Base-by-base conservation (phyloP, 2,888 invertebrate genomes). In the Megastigmus dorsalis region DNA sequence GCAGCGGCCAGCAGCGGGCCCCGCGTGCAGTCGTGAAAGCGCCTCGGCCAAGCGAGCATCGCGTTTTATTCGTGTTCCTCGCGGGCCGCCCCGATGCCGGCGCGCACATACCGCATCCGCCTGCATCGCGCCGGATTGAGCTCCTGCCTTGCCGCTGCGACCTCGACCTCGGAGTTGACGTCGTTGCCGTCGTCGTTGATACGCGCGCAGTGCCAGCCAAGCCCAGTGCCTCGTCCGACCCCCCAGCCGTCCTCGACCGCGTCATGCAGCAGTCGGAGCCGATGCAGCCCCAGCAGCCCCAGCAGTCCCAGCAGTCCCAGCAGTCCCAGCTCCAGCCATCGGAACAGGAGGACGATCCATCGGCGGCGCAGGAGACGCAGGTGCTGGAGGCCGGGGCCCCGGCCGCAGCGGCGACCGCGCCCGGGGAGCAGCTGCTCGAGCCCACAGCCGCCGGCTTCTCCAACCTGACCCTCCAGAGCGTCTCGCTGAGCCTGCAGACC, bases 401-500 rank as follows among this genome's bases (percentile, higher is more conserved):
- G 26, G 70, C 80, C 26, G 62, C 79, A 48, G 72, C 78, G 48
- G 84, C 84, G 55, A 77, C 77, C 33, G 84, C 85, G 57, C 77
- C 81, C 15, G n/a, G n/a, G n/a, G n/a, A n/a, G n/a, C n/a, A n/a
- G n/a, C n/a, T n/a, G 55, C 77, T 77, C 33, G 84, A 85, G 57
- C 77, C 81, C 15, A 82, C 41, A 69, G 77, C 45, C 0, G 78
- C 77, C 23, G 76, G 78, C 18, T 70, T 87, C 63, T 84, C 87
- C 2, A 86, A 82, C 80, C 70, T 88, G 30, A 85, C 87, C 30
- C 71, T 91, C 18, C 94, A 94, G 87, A 93, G 93, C 82, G 95
- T 95, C 60, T 94, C 95, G 38, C 90, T 95, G 79, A 94, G 95
- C 13, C 89, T 95, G 63, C 95, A 96, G 88, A 95, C 94, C 84